Conservation (phyloP, 2,797 vertebrate species). For the Clamator glandarius region DNA sequence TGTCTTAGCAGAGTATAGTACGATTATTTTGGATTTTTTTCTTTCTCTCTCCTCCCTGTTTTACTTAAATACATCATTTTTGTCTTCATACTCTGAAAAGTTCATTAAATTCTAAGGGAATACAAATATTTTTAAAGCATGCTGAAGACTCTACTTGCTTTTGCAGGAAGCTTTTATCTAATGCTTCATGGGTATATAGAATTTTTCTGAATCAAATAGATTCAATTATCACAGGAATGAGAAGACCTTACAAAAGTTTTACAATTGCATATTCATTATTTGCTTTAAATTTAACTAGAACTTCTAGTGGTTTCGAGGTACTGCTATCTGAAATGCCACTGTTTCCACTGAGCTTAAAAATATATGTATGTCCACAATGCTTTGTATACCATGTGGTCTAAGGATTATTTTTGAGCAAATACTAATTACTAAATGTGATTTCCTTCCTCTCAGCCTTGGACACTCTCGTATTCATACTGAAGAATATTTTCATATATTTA, state of each 20-base stretch:
- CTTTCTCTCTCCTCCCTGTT: rapidly evolving
- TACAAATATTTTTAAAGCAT: neutral
- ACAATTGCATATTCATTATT: neutral
- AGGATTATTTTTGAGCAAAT: neutral
- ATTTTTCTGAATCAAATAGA: neutral
- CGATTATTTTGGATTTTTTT: neutral
- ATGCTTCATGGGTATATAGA: neutral
- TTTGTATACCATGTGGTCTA: neutral
- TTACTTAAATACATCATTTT: neutral
- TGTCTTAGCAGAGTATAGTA: neutral
- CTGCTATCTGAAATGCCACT: neutral
- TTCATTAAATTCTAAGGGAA: neutral
- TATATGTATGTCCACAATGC: neutral
- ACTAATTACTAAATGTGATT: neutral
- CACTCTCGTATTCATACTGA: neutral
- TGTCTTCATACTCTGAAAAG: neutral
- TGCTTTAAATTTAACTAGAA: neutral
- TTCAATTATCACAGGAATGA: neutral
- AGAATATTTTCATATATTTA: neutral
- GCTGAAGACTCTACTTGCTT: neutral
- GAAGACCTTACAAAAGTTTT: neutral
- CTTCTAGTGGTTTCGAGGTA: neutral
- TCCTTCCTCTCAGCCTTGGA: neutral
- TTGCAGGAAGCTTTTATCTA: neutral
- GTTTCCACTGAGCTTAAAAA: neutral